Evolutionary conservation across 2,888 invertebrate genomes (phyloP).

Genomic region (Reticulitermes lucifugus): DNA sequence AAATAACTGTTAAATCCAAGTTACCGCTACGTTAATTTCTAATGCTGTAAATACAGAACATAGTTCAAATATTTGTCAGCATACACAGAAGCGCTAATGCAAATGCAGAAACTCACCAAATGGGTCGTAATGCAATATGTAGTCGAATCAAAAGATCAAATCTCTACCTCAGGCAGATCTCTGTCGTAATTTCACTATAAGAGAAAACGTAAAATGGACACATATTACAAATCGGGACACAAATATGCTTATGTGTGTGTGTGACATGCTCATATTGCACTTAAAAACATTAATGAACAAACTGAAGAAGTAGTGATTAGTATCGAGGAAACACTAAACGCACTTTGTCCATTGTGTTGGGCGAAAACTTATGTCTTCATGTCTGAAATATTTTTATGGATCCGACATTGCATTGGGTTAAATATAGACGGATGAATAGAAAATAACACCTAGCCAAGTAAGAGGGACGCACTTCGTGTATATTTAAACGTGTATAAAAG

Average conservation of each 20-base stretch:
- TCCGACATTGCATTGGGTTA: slow-evolving; percentile 38
- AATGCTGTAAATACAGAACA: too few relatives aligned
- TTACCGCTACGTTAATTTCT: too few relatives aligned
- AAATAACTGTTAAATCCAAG: too few relatives aligned
- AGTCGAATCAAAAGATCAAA: slow-evolving; percentile 27
- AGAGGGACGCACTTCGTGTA: slow-evolving; percentile 23
- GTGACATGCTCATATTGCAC: neutral
- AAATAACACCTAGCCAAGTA: slow-evolving; percentile 39
- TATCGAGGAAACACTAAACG: neutral
- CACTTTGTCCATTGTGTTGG: neutral
- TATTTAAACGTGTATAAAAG: neutral
- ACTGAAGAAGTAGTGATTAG: too few relatives aligned
- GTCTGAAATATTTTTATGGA: slow-evolving; percentile 31
- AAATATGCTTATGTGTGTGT: neutral
- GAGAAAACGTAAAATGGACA: neutral
- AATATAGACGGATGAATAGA: slow-evolving; percentile 37
- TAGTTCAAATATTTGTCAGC: neutral
- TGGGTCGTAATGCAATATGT: slow-evolving; percentile 21
- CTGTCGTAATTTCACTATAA: slow-evolving; percentile 37
- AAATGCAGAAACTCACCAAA: slow-evolving; percentile 26
- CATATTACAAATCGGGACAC: neutral
- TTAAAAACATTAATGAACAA: too few relatives aligned
- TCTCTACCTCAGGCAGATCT: slow-evolving; percentile 4
- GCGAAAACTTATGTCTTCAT: slow-evolving; percentile 10
- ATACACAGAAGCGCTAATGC: neutral